Percentiles rank a stretch among this genome's conserved stretches.
phyloP scores from a whole-genome alignment of 1,140 invertebrate species.

The Cydia splendana region DNA sequence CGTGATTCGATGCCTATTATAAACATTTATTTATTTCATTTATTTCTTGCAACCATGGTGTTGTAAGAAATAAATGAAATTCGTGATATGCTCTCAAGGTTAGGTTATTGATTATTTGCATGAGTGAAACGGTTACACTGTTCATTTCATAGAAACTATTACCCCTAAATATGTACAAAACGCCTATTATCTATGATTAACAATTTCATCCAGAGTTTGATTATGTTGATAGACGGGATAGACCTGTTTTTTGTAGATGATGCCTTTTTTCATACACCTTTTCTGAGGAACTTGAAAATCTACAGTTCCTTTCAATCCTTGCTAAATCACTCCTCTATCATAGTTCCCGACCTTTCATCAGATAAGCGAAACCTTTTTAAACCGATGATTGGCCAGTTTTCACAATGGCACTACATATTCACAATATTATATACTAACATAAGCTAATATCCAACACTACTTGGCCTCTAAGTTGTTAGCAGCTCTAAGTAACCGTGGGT shows the following conservation, averaged over 20 bases:
- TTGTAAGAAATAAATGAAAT: no score
- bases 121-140: background rate
- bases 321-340: conserved; percentile 22
- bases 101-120: no score
- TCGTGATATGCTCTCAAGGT: no score
- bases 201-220: no score
- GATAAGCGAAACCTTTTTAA: conserved; percentile 31
- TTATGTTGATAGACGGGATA: no score
- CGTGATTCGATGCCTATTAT: no score
- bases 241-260: no score
- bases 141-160: conserved; percentile 13
- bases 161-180: background rate
- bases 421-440: background rate
- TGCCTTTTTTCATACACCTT: no score
- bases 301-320: background rate
- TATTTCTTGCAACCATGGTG: no score
- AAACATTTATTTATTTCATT: no score
- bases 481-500: background rate
- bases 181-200: no score
- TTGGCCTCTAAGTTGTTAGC: background rate
- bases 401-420: conserved; percentile 14
- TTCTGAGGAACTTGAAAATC: background rate
- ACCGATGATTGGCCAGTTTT: conserved; percentile 22
- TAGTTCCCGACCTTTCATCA: conserved; percentile 29
- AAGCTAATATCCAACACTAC: background rate